A percentile compares a stretch with the other conserved stretches of the same genome.
These are phyloP conservation scores for Gadopsis marmoratus DNA, from an alignment of 2,797 vertebrate species.

Conservation along the genomic window DNA sequence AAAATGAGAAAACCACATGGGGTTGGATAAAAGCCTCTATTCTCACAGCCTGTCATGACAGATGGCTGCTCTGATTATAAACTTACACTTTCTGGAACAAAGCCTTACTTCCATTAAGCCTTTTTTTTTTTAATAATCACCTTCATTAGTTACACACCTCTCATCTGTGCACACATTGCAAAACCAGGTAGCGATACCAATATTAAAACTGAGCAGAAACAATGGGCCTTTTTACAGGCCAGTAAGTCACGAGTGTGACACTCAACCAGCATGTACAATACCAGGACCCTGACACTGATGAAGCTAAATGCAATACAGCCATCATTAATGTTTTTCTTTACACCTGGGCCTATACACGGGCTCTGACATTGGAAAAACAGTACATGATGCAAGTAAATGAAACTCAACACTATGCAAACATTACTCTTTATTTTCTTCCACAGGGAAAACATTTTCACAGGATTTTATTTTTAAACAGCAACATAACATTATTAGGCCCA, in stretches of 20 bases:
- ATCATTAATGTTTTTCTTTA: too few relatives aligned
- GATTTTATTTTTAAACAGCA: conserved; percentile 55
- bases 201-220: neutral
- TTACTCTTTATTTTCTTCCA: conserved; percentile 76
- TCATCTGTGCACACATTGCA: neutral
- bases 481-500: conserved; percentile 42
- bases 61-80: neutral
- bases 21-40: neutral
- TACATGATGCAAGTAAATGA: conserved; percentile 14
- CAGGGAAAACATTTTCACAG: conserved; percentile 70
- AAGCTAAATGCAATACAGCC: too few relatives aligned
- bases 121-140: neutral
- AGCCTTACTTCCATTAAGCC: neutral
- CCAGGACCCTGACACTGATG: too few relatives aligned
- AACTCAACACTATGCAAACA: conserved; percentile 46
- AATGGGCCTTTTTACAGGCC: neutral
- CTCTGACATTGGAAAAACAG: neutral
- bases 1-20: neutral
- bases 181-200: neutral
- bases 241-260: too few relatives aligned
- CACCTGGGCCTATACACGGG: neutral
- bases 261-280: too few relatives aligned
- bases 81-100: neutral
- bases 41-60: conserved; percentile 6
- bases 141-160: neutral